Base-by-base conservation (phyloP, 1,140 invertebrate genomes). In the Bilobella aurantiaca region DNA sequence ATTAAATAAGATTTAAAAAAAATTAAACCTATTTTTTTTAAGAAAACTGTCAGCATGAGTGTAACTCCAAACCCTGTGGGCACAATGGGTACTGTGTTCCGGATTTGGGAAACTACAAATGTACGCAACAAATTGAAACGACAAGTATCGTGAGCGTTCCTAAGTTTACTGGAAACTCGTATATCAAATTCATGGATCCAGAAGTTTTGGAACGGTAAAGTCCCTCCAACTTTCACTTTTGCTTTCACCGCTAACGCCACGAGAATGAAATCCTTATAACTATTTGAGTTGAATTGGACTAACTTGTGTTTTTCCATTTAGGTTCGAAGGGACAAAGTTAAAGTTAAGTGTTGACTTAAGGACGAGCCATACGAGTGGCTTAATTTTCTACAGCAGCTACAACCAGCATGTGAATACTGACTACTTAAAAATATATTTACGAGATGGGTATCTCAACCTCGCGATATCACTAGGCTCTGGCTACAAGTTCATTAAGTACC, bases 361-460 rank as follows among this genome's bases (percentile, higher is more conserved):
- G 74, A 84, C 84, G 47, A 81, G 78, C 62, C 83, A 76, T 29
- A 77, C 82, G n/a, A 78, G 83, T 73, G 93, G 92, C 0, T 78
- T 97, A 58, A 79, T 97, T n/a, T 79, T 96, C 25, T 96, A 92
- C 92, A 87, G 86, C 66, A 90, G 91, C n/a, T 58, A 29, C 57
- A 58, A 58, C 30, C 27, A 29, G 12, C 27, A 58, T 58, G 57
- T 29, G 12, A 58, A 58, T 58, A 58, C 14, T 34, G 88, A 90
- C 76, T 96, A 88, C 78, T 79, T 96, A 23, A 87, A 89, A 16
- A 79, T 97, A 46, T 92, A 90, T 42, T 82, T 96, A 58, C 84
- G 89, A 73, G 80, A 86, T 66, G 91, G 91, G 42, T 84, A 78
- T 46, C 86, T 73, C 76, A 88, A 78, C 82, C 86, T 78, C 86